phyloP scores from a whole-genome alignment of 2,797 vertebrate genomes.

The Agapornis canus region DNA sequence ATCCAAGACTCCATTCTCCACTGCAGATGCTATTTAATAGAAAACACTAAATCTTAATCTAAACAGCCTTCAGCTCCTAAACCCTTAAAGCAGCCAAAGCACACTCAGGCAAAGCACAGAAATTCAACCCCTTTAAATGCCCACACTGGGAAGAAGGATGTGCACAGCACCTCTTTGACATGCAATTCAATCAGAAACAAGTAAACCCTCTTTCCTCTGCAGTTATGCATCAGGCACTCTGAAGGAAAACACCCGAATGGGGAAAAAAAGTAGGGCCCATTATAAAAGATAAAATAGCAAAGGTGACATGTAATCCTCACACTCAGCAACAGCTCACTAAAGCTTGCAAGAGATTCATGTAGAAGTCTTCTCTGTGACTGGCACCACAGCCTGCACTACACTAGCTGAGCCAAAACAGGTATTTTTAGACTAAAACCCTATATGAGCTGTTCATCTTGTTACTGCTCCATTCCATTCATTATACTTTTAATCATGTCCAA shows the following conservation, averaged over 20 bases:
- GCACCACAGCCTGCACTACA: not conserved
- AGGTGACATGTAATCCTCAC: not conserved
- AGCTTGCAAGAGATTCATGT: not conserved
- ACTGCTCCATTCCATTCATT: not conserved
- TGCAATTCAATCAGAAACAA: not conserved
- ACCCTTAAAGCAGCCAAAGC: not conserved
- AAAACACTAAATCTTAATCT: not conserved
- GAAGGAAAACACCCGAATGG: not conserved
- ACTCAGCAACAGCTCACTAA: not conserved
- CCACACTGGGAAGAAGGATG: not conserved
- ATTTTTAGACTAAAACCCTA: conserved; percentile 9
- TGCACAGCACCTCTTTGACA: not conserved
- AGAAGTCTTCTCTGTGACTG: not conserved
- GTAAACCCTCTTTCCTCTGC: not conserved
- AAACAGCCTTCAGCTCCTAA: not conserved
- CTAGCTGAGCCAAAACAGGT: not conserved
- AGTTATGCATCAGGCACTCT: not conserved
- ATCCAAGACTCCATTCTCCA: too few relatives aligned
- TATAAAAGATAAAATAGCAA: not conserved
- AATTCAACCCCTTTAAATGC: not conserved
- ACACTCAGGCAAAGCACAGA: not conserved
- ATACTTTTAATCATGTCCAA: conserved; percentile 30
- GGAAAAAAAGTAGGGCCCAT: not conserved
- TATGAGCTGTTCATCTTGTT: conserved; percentile 2
- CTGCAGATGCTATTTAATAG: not conserved